These are phyloP conservation scores for Microcebus tavaratra DNA, from an alignment of 2,113 vertebrate species.

Conservation along the genomic window DNA sequence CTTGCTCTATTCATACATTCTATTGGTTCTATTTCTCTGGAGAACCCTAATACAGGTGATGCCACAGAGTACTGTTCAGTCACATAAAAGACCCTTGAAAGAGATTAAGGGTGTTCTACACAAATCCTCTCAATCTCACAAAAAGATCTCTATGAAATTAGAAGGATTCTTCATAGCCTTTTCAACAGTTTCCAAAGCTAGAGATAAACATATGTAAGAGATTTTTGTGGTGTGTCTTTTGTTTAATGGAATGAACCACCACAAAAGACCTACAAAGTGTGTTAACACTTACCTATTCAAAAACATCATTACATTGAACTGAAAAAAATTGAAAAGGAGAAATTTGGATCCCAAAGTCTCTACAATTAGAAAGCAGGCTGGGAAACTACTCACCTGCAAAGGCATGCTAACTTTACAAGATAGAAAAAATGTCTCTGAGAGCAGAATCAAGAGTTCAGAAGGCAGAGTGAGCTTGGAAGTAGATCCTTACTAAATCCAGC, in stretches of 20 bases:
- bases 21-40: neutral
- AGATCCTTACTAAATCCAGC: neutral
- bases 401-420: neutral
- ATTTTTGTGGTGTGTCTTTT: neutral
- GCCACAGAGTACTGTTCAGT: neutral
- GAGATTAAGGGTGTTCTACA: neutral
- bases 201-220: neutral
- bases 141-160: neutral
- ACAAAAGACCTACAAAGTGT: neutral
- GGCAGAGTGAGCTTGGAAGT: neutral
- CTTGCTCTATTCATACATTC: neutral
- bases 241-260: neutral
- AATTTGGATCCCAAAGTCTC: neutral
- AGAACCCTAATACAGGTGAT: neutral
- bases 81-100: neutral
- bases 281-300: neutral
- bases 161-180: neutral
- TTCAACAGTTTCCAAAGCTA: neutral
- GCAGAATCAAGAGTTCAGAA: neutral
- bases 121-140: neutral
- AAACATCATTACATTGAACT: neutral
- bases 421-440: neutral
- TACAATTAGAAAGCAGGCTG: neutral
- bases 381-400: neutral
- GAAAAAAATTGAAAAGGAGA: neutral